Base-by-base conservation (phyloP, 2,113 vertebrate genomes). In the Ceyx cyanopectus region DNA sequence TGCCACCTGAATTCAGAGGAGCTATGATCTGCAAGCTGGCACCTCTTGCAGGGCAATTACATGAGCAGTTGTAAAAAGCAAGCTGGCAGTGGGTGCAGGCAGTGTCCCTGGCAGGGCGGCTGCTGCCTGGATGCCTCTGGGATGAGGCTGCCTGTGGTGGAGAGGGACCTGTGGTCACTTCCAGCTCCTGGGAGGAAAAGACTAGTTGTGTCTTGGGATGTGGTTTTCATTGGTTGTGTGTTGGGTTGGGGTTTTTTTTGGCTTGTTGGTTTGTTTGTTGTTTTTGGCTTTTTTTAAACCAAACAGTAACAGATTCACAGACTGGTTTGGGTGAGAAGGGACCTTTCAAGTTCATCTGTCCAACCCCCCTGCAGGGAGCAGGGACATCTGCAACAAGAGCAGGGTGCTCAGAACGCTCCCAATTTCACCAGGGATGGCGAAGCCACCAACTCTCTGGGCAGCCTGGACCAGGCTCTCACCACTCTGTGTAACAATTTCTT, bases 21-120 rank as follows among this genome's bases (percentile, higher is more conserved):
- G 81, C 57, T 91, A 13, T 81, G 94, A 85, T 60, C 75, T 92
- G 81, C 82, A 72, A 74, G 66, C 93, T 93, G 93, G 93, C 88
- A 92, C 37, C 81, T 90, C 86, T 90, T 18, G 41, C 66, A 53
- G 77, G 90, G 81, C 37, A 30, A 26, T 85, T 79, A 32, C 2
- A 7, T 12, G 63, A 81, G 80, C 4, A 1, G 43, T 32, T 1
- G 9, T 65, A 67, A 78, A 88, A 54, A 1, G 5, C 29, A 60
- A 37, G 37, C 37, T 45, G 70, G 69, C 65, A 29, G 58, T 5
- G 3, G 30, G 26, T 1, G 4, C 92, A 37, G 60, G 63, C 9
- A 18, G 45, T 11, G 43, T n/a, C 23, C 56, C 20, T 68, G 76
- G 40, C 13, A 14, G 41, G 63, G 30, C 32, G 54, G 45, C 57